phyloP scores from a whole-genome alignment of 2,888 invertebrate species.

The Melolontha melolontha region DNA sequence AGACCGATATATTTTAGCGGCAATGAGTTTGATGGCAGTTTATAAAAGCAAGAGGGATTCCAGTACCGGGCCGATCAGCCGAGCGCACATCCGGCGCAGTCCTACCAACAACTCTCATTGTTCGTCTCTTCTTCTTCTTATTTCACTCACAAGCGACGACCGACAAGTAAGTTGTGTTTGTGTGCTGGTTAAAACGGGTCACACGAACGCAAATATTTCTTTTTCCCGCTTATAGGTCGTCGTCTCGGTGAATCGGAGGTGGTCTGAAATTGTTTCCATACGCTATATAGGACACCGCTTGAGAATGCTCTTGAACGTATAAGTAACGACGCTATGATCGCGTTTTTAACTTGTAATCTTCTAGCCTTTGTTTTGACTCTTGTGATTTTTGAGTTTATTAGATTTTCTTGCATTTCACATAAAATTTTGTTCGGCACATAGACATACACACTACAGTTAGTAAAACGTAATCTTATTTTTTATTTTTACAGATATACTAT shows the following conservation, averaged over 20 bases:
- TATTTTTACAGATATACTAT: too few relatives aligned
- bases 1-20: conserved; percentile 58
- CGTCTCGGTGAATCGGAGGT: conserved; percentile 22
- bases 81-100: conserved; percentile 60
- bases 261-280: conserved; percentile 8
- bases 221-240: conserved; percentile 26
- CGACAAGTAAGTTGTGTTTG: conserved; percentile 15
- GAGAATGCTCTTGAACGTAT: conserved; percentile 1
- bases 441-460: too few relatives aligned
- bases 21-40: conserved; percentile 58
- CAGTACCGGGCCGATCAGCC: conserved; percentile 59
- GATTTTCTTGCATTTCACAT: too few relatives aligned
- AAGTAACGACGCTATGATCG: conserved; percentile 29
- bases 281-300: not conserved
- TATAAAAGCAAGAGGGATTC: conserved; percentile 54
- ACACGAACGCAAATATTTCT: conserved; percentile 18
- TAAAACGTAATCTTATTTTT: too few relatives aligned
- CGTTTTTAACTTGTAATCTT: conserved; percentile 16
- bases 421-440: too few relatives aligned
- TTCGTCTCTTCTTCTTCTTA: conserved; percentile 48
- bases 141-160: conserved; percentile 4
- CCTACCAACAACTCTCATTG: conserved; percentile 51
- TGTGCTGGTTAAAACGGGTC: conserved; percentile 22
- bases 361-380: conserved; percentile 13
- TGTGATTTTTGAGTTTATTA: not conserved